These are phyloP conservation scores for Oscheius sp. DNA, from an alignment of 2,888 invertebrate species.

Conservation along the genomic window DNA sequence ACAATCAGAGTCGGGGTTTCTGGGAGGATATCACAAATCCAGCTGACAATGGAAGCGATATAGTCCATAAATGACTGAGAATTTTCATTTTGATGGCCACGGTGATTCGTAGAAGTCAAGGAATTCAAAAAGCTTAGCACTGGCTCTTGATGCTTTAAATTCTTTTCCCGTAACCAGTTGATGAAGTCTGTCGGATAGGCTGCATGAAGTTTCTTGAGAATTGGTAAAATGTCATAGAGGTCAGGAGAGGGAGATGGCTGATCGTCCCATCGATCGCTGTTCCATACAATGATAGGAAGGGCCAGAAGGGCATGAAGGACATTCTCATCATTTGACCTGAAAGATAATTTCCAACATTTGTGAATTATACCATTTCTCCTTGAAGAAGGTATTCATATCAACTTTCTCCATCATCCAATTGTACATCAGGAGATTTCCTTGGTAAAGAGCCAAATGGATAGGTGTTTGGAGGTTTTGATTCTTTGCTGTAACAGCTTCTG, in stretches of 20 bases:
- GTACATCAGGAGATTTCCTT: slow-evolving; percentile 43
- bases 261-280: slow-evolving; percentile 31
- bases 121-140: background rate
- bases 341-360: background rate
- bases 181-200: background rate
- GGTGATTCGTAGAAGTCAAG: background rate
- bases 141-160: background rate
- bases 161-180: slow-evolving; percentile 13
- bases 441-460: slow-evolving; percentile 37
- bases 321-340: slow-evolving; percentile 32
- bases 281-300: slow-evolving; percentile 39
- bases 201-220: slow-evolving; percentile 29
- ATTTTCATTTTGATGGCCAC: background rate
- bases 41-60: background rate
- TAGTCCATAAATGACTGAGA: slow-evolving; percentile 9
- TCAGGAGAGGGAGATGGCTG: slow-evolving; percentile 20
- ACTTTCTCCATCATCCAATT: slow-evolving; percentile 35
- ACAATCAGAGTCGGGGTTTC: background rate
- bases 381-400: slow-evolving; percentile 31
- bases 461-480: slow-evolving; percentile 37
- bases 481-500: slow-evolving; percentile 31
- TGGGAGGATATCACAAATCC: slow-evolving; percentile 13
- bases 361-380: slow-evolving; percentile 34
- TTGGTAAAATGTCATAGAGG: slow-evolving; percentile 42
- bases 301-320: slow-evolving; percentile 41